phyloP scores from a whole-genome alignment of 2,113 vertebrate species.

The Grammomys dolichurus region DNA sequence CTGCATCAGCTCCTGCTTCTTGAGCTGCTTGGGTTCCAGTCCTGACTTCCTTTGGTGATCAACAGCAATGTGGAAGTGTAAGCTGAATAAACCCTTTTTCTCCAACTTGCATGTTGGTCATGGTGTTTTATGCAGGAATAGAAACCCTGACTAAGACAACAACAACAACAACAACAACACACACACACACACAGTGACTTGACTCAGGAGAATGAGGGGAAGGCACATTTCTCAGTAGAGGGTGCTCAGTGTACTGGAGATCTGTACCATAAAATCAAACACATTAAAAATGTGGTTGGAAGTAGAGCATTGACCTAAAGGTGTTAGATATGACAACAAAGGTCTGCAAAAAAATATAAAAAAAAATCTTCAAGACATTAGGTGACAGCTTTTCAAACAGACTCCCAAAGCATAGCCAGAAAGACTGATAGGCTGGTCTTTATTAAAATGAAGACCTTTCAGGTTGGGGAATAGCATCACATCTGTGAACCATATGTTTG shows the following conservation, averaged over 20 bases:
- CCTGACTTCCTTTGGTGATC: too few species aligned
- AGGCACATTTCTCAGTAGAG: background rate
- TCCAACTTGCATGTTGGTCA: too few species aligned
- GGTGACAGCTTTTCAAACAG: background rate
- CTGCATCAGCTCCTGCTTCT: too few species aligned
- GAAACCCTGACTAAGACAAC: too few species aligned
- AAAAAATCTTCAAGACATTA: background rate
- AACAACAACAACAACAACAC: too few species aligned
- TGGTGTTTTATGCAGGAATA: too few species aligned
- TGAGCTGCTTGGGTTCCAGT: too few species aligned
- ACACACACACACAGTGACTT: background rate
- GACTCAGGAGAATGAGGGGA: background rate
- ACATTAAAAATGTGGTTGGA: background rate
- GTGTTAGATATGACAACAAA: background rate
- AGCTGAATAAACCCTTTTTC: too few species aligned
- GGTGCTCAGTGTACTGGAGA: background rate
- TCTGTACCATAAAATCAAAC: background rate
- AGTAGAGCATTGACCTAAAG: background rate
- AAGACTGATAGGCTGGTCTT: background rate
- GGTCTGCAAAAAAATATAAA: background rate
- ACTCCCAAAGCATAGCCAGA: background rate
- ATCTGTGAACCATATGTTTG: background rate
- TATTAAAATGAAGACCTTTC: background rate
- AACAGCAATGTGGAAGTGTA: too few species aligned
- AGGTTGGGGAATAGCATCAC: background rate